These are phyloP conservation scores for Chymomyza amoena DNA, from an alignment of 2,888 invertebrate species.

Conservation along the genomic window DNA sequence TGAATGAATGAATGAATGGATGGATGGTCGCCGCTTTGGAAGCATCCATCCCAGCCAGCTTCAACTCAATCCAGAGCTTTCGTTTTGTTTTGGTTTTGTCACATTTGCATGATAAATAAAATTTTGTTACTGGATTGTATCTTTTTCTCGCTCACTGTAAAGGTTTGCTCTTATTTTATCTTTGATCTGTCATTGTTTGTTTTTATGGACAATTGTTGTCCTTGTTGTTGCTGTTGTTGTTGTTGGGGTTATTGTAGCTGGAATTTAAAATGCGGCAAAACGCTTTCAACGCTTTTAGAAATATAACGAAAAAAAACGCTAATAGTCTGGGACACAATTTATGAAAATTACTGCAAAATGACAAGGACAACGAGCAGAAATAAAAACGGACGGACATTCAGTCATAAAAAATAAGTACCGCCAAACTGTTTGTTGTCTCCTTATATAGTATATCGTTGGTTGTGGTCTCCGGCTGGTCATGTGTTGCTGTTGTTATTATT, in stretches of 20 bases:
- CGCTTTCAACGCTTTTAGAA: conserved; percentile 53
- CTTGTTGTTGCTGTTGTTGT: conserved; percentile 9
- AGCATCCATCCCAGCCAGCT: background rate
- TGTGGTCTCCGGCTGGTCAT: conserved; percentile 18
- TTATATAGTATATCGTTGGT: conserved; percentile 12
- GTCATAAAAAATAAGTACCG: conserved; percentile 53
- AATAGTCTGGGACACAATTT: conserved; percentile 70
- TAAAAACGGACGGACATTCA: conserved; percentile 36
- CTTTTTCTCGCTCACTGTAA: background rate
- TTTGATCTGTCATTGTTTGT: conserved; percentile 17
- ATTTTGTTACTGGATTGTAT: conserved; percentile 40
- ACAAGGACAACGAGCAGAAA: conserved; percentile 32
- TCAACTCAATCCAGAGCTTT: background rate
- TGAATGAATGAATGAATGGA: conserved; percentile 36
- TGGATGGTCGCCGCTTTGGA: conserved; percentile 7
- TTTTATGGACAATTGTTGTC: background rate
- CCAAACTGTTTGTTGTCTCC: conserved; percentile 46
- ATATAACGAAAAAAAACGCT: conserved; percentile 67
- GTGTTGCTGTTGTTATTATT: conserved; percentile 31
- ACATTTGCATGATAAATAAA: conserved; percentile 66
- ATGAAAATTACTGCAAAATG: conserved; percentile 71
- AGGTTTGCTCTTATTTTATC: conserved; percentile 20
- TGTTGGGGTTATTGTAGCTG: conserved; percentile 7
- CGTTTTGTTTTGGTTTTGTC: conserved; percentile 39
- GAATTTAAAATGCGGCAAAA: conserved; percentile 18